Conservation (phyloP, 2,888 invertebrate genomes). For the Adineta ricciae region DNA sequence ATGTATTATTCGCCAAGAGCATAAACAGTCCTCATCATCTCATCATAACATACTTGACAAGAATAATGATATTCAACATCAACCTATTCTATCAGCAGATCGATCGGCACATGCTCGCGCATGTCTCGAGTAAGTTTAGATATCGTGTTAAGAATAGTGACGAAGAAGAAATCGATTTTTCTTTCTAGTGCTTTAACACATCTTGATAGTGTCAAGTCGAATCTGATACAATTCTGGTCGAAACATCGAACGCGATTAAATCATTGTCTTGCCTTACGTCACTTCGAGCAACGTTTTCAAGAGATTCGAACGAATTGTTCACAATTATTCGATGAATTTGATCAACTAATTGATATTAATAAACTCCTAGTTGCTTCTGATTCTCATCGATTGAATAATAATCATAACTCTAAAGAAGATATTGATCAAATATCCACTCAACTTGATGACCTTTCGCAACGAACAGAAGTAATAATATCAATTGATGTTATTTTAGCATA, state of each 20-base stretch:
- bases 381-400: background rate
- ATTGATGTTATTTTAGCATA: background rate
- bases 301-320: constrained; percentile 50
- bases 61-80: background rate
- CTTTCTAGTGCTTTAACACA: constrained; percentile 69
- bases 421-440: background rate
- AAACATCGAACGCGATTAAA: constrained; percentile 73
- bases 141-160: background rate
- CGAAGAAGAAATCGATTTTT: too few species aligned
- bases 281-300: constrained; percentile 87
- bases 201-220: constrained; percentile 81
- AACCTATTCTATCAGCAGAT: background rate
- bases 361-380: background rate
- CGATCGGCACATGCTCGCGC: background rate
- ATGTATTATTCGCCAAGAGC: background rate
- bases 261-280: constrained; percentile 76
- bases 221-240: constrained; percentile 87
- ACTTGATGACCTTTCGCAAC: background rate
- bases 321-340: background rate
- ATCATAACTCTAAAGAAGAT: background rate
- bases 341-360: background rate
- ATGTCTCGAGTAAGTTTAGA: background rate
- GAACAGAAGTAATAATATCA: background rate
- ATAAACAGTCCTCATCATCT: background rate
- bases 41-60: background rate